Conservation (phyloP, 2,797 vertebrate genomes). For the Stomatorhinus walkeri region DNA sequence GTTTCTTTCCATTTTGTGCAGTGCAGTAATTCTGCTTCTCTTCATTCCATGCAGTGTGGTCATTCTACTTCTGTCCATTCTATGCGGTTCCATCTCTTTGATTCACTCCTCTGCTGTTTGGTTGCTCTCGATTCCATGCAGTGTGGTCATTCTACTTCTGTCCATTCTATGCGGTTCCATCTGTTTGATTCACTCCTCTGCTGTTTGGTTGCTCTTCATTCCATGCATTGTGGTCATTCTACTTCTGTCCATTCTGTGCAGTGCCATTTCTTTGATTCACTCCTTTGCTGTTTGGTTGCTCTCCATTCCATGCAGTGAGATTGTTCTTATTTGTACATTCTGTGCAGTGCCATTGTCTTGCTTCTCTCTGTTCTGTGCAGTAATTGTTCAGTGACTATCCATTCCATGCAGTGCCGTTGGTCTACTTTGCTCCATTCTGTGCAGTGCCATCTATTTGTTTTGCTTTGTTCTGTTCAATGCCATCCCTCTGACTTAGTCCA, state of each 20-base stretch:
- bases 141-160: neutral
- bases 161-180: neutral
- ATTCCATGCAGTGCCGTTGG: neutral
- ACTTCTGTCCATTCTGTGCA: neutral
- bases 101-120: no score
- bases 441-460: neutral
- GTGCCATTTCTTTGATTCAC: neutral
- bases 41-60: neutral
- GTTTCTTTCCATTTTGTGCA: neutral
- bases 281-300: neutral
- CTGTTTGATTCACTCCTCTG: neutral
- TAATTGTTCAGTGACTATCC: neutral
- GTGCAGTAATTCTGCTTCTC: neutral
- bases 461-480: neutral
- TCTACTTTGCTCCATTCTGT: neutral
- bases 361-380: neutral
- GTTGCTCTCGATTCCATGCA: neutral
- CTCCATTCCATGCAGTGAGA: neutral
- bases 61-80: neutral
- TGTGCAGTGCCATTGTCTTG: neutral
- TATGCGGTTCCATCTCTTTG: no score
- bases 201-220: neutral
- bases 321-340: neutral
- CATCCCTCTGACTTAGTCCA: neutral
- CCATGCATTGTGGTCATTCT: neutral